Evolutionary conservation across 2,888 invertebrate genomes (phyloP), one percentile per base, ranked within the genome.

Genomic region (Leptothorax acervorum): DNA sequence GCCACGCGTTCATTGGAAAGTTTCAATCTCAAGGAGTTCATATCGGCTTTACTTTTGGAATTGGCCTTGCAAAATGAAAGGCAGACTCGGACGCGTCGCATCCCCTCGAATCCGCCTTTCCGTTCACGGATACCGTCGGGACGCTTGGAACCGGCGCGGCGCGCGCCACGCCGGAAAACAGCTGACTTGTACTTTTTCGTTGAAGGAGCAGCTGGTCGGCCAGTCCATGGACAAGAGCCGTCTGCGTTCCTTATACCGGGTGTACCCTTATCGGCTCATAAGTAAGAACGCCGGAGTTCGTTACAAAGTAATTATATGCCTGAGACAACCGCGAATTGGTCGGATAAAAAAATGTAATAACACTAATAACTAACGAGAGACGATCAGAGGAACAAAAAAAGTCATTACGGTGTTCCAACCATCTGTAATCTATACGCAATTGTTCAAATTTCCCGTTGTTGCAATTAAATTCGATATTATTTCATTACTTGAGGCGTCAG

Each of bases 241-340:
- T 91, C 90, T 91, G 90, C 90, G 90, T 92, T 89, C 89, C 91
- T 88, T 88, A 90, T 92, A 92, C 90, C 86, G 88, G 92, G 92
- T 92, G 91, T 55, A 65, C 79, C 57, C 3, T 57, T n/a, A 73
- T 85, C 82, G 65, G 71, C 65, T 35, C 51, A 18, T 68, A 55
- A 78, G 2, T 15, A 65, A 65, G n/a, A 31, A n/a, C 31, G 11
- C 4, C 28, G 6, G 55, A 68, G 5, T 31, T 68, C 5, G 68
- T 42, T 66, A 53, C 28, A 55, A 31, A 12, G 18, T 76, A 76
- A 81, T 81, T 71, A 28, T 39, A 48, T 0, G 28, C 23, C 39
- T 18, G n/a, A 71, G 5, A 18, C 48, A 81, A 71, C 6, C 48
- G 45, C 15, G 9, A 45, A 35, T 15, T 42, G n/a, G 12, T 39